These are phyloP conservation scores for Myiotriccus ornatus DNA, from an alignment of 2,797 vertebrate species.

Conservation along the genomic window DNA sequence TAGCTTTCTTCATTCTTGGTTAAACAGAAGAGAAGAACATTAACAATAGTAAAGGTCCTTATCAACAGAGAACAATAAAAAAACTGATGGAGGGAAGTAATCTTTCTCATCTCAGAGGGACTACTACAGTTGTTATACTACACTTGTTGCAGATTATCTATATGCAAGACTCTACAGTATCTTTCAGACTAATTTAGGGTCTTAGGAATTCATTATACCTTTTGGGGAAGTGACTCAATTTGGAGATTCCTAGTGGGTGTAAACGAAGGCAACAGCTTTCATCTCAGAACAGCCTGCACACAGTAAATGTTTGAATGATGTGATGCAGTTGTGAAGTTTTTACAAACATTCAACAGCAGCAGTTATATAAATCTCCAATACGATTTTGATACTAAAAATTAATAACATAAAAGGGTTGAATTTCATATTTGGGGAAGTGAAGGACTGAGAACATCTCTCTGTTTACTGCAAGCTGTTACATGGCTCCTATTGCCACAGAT, in stretches of 20 bases:
- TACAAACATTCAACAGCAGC: neutral
- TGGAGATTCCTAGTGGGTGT: slow-evolving; percentile 43
- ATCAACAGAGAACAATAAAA: slow-evolving; percentile 65
- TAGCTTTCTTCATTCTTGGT: slow-evolving; percentile 47
- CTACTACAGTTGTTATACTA: slow-evolving; percentile 45
- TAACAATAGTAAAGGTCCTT: slow-evolving; percentile 56
- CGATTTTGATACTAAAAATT: neutral
- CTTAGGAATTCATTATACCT: slow-evolving; percentile 46
- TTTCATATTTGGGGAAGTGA: neutral
- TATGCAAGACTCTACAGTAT: slow-evolving; percentile 19
- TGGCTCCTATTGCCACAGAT: rapidly evolving
- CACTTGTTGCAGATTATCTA: slow-evolving; percentile 34
- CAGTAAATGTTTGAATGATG: slow-evolving; percentile 20
- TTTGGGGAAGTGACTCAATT: slow-evolving; percentile 49
- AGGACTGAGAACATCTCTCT: neutral
- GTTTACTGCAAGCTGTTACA: neutral
- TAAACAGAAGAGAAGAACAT: slow-evolving; percentile 37
- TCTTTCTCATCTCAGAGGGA: slow-evolving; percentile 44
- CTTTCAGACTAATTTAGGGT: slow-evolving; percentile 63
- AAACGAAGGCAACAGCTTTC: slow-evolving; percentile 29
- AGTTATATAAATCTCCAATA: slow-evolving; percentile 32
- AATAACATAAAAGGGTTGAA: neutral
- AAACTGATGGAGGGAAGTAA: slow-evolving; percentile 54
- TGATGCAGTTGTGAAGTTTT: slow-evolving; percentile 6
- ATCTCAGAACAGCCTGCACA: slow-evolving; percentile 5